Evolutionary conservation across 2,888 invertebrate genomes (phyloP), one percentile per base, ranked within the genome.

Genomic region (Stratiomys singularior): DNA sequence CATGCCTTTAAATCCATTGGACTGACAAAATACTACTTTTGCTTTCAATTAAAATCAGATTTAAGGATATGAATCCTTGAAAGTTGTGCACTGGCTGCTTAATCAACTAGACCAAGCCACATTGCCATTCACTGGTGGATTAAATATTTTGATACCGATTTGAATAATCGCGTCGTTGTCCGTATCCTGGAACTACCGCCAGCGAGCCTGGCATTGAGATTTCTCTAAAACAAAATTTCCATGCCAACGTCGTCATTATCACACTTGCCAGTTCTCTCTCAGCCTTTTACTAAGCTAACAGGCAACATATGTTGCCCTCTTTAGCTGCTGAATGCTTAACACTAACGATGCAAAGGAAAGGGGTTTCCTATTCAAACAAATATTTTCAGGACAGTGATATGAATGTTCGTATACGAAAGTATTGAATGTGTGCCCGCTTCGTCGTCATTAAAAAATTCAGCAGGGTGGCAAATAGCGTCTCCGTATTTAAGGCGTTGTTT

Each of bases 31-130:
- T n/a, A n/a, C n/a, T n/a, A n/a, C n/a, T n/a, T n/a, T n/a, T n/a
- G n/a, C n/a, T n/a, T n/a, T n/a, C 67, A 67, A 67, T 67, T 67
- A 67, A 67, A 67, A 67, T n/a, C 67, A 44, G 67, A 67, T 67
- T 67, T 67, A 23, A 5, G 21, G 21, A 44, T 44, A 44, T 44
- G 67, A 67, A 21, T 44, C 46, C 27, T 3, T 67, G 44, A 67
- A 67, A 67, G 67, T 67, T 44, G 21, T 44, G 44, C 67, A 25
- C 18, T 44, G 44, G 44, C 67, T 44, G 21, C 67, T 67, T 21
- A 67, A 67, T 2, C 64, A 27, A 28, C 64, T 5, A 56, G n/a
- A 18, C 5, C 1, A 1, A 15, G 15, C 56, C 13, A 23, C 23
- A 11, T 11, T 7, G n/a, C n/a, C 58, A 71, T 71, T 71, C 25